Evolutionary conservation across 2,113 vertebrate species (phyloP), one percentile per base, ranked within the genome.

Genomic region (Prunella fulvescens): DNA sequence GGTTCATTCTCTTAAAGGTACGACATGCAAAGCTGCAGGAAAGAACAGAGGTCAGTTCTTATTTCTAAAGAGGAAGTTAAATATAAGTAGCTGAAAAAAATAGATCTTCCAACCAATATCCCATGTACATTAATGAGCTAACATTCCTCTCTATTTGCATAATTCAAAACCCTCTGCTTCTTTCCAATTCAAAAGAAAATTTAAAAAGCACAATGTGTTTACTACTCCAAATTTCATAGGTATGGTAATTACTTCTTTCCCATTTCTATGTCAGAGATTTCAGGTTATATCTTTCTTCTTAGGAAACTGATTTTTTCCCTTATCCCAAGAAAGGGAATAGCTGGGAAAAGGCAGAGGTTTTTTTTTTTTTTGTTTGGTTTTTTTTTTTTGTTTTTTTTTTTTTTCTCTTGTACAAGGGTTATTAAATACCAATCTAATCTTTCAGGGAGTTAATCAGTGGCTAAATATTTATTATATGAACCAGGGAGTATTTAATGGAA

Each of bases 1-100:
- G 93, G 90, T 96, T 97, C 93, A 92, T 93, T 94, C 88, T 94
- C 93, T 96, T 96, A 96, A 88, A 95, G 71, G 71, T 71, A 86
- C 2, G 19, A 88, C 40, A 19, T 58, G 18, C 51, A 50, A 76
- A 91, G 50, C 35, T 47, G n/a, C 24, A 54, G 39, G n/a, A 40
- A 71, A 83, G 80, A 86, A 17, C 14, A 66, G 47, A 42, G 25
- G 17, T 61, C 28, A 24, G 13, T 10, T 53, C 81, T 65, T 53
- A 20, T 80, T 79, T 78, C 64, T 66, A 47, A 79, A 69, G 64
- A 76, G 53, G 50, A 82, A 4, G 10, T 31, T 87, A 69, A 71
- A 50, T 57, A 9, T 16, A 61, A 48, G 24, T 29, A 57, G 31
- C 18, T 72, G n/a, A 65, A 92, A 79, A 79, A 79, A 25, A 3